Percentiles rank a stretch among this genome's conserved stretches.
Evolutionary conservation across 1,140 invertebrate genomes (phyloP).

Genomic region (Drosophila guanche): DNA sequence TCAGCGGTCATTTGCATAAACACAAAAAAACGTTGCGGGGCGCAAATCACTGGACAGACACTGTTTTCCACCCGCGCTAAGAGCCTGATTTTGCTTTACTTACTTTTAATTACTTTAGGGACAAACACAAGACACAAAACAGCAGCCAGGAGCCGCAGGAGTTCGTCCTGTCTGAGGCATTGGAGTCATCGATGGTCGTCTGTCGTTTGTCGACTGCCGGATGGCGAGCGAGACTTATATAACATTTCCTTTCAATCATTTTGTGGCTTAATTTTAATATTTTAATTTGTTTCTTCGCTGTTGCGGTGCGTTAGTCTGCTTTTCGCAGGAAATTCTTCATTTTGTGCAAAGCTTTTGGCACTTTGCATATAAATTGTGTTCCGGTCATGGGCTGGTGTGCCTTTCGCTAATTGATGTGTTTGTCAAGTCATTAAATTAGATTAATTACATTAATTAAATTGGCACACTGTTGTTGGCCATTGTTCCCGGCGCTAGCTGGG

Average conservation of each 20-base stretch:
- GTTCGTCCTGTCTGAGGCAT: conserved; percentile 5
- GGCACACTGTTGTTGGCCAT: conserved; percentile 26
- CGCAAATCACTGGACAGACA: conserved; percentile 49
- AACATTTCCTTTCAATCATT: conserved; percentile 81
- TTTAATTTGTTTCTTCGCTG: conserved; percentile 76
- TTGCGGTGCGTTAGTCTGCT: conserved; percentile 33
- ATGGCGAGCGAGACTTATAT: conserved; percentile 30
- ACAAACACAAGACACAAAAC: conserved; percentile 54
- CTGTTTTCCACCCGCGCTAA: neutral
- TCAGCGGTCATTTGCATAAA: conserved; percentile 73
- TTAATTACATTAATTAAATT: conserved; percentile 83
- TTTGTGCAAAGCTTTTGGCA: conserved; percentile 57
- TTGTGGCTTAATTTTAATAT: conserved; percentile 83
- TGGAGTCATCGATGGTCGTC: conserved; percentile 18
- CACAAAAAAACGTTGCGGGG: conserved; percentile 55
- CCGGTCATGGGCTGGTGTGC: conserved; percentile 31
- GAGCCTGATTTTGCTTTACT: conserved; percentile 64
- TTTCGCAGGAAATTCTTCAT: conserved; percentile 33
- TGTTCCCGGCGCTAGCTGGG: conserved; percentile 7
- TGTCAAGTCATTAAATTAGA: conserved; percentile 83
- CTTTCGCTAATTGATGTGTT: conserved; percentile 80
- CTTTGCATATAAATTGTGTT: conserved; percentile 78
- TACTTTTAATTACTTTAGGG: conserved; percentile 81
- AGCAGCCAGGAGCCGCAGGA: conserved; percentile 4
- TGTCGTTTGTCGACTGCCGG: neutral